Conservation (phyloP, 2,888 invertebrate species). For the Caenorhabditis becei region DNA sequence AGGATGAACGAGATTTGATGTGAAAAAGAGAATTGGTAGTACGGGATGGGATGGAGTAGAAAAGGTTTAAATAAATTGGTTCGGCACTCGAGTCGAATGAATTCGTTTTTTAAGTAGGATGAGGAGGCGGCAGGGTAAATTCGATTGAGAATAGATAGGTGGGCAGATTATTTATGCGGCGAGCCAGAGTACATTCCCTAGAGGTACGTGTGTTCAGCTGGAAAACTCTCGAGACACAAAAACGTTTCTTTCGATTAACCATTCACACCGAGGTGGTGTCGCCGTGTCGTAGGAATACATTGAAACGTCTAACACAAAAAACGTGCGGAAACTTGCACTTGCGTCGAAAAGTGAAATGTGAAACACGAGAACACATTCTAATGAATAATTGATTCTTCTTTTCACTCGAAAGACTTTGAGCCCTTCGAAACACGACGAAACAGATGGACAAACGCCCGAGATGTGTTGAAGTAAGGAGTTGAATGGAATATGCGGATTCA, state of each 20-base stretch:
- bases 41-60: not conserved
- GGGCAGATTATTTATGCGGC: not conserved
- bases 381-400: constrained; percentile 9
- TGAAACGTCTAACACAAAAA: constrained; percentile 30
- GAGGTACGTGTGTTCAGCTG: constrained; percentile 6
- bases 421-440: not conserved
- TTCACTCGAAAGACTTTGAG: not conserved
- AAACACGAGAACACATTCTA: constrained; percentile 24
- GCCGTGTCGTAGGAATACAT: constrained; percentile 20
- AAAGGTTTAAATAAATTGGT: not conserved
- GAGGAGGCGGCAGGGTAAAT: not conserved
- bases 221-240: constrained; percentile 12
- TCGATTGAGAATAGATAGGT: not conserved
- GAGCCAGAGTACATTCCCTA: not conserved
- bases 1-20: not conserved
- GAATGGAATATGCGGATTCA: not conserved
- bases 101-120: not conserved
- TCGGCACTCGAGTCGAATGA: constrained; percentile 3
- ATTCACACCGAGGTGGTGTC: constrained; percentile 21
- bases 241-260: constrained; percentile 25
- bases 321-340: constrained; percentile 12
- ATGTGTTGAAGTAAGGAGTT: too few relatives aligned
- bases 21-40: not conserved
- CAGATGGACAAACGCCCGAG: not conserved
- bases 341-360: constrained; percentile 3